A percentile compares a stretch with the other conserved stretches of the same genome.
Evolutionary conservation across 2,797 vertebrate species (phyloP).

Genomic region (Ictinia mississippiensis): DNA sequence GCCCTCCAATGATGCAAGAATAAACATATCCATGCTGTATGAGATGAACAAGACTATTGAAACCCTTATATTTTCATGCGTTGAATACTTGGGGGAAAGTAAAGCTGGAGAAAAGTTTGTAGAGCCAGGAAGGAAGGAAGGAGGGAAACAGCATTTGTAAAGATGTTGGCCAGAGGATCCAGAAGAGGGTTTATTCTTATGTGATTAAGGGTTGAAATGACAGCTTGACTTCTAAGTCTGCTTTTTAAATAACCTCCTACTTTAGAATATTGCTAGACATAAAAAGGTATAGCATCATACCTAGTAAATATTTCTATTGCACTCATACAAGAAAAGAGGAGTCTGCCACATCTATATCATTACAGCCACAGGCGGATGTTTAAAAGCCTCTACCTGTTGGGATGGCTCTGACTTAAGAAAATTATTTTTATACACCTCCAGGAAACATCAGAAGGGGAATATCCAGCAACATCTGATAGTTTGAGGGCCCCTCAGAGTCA

Average conservation of each 20-base stretch:
- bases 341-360: background rate
- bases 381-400: background rate
- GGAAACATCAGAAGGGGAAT: background rate
- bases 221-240: background rate
- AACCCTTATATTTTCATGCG: background rate
- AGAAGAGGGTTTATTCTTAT: background rate
- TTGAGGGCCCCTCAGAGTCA: background rate
- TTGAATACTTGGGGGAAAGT: background rate
- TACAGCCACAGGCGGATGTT: background rate
- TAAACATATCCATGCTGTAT: background rate
- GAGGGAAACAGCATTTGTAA: background rate
- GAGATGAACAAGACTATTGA: background rate
- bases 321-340: background rate
- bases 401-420: background rate
- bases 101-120: background rate
- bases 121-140: background rate
- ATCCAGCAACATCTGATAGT: background rate
- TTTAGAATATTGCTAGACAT: background rate
- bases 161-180: background rate
- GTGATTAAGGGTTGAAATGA: background rate
- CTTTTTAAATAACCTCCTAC: background rate
- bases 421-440: background rate
- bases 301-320: background rate
- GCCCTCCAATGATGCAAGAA: background rate
- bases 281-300: background rate